A percentile compares a stretch with the other conserved stretches of the same genome.
These are phyloP conservation scores for Phania funesta DNA, from an alignment of 2,888 invertebrate genomes.

Conservation along the genomic window DNA sequence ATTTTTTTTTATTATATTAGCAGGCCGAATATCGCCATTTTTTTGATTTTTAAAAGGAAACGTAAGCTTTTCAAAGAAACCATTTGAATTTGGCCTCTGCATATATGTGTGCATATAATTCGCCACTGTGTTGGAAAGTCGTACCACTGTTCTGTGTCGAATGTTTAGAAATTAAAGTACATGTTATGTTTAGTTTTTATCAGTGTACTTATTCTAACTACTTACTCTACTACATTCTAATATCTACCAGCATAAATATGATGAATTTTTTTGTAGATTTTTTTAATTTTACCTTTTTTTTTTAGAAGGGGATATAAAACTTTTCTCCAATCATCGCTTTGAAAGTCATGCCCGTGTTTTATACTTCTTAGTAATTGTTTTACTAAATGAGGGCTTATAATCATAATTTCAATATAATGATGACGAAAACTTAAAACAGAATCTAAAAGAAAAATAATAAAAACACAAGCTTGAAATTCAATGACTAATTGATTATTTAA, in stretches of 20 bases:
- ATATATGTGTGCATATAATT: no score
- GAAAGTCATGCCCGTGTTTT: conserved; percentile 4
- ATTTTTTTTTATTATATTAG: no score
- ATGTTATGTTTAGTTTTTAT: neutral
- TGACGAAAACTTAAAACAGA: neutral
- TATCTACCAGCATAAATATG: conserved; percentile 41
- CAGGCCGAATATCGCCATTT: no score
- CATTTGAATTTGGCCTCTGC: no score
- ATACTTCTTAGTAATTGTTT: neutral
- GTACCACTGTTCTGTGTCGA: neutral
- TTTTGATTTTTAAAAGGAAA: no score
- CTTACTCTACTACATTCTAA: no score
- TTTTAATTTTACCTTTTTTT: neutral
- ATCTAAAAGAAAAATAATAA: neutral
- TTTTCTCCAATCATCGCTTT: neutral
- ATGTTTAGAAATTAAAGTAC: neutral
- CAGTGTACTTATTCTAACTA: neutral
- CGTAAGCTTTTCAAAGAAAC: no score
- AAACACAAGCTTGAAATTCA: neutral
- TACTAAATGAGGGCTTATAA: conserved; percentile 18
- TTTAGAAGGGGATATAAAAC: conserved; percentile 13
- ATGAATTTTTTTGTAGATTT: neutral
- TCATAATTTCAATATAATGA: conserved; percentile 5
- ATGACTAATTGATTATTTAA: neutral
- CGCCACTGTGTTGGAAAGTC: neutral